Base-by-base conservation (phyloP, 2,888 invertebrate genomes). In the Pilophorus perplexus region DNA sequence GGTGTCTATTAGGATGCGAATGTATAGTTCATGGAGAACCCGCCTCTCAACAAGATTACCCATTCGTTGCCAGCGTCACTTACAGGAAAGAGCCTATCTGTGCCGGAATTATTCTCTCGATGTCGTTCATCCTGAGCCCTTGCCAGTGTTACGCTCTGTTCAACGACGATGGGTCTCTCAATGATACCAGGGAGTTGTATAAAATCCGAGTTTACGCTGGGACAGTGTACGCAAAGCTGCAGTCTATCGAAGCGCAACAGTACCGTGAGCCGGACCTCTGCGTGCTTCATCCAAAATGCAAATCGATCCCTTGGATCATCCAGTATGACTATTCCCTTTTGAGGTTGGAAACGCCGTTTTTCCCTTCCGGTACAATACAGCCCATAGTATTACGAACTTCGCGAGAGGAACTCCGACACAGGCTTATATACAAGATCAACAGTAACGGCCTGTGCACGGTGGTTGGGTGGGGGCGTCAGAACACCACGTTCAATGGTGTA, bases 211-310 rank as follows among this genome's bases (percentile, higher is more conserved):
- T 46, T 2, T 46, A 25, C 14, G 46, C 46, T 23, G 46, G 46
- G 8, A 20, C 46, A 20, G 3, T 12, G 22, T 46, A 20, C 23
- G 22, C 46, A 3, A 20, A 46, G 42, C 23, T 46, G 12, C 20
- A 46, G 46, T 12, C 46, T 22, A 25, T 25, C 14, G 46, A 46
- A 46, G 14, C 22, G 22, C 46, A 46, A 25, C 46, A 46, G 23
- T n/a, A 46, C 46, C 46, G 46, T 4, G 46, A 14, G 2, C 46
- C 46, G 14, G 46, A 46, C 46, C 25, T 46, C n/a, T 25, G 22
- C 3, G 10, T 46, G 12, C 46, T 46, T 6, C 46, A 46, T 12
- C 46, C 46, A 3, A 12, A n/a, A 8, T 46, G 46, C 23, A 22
- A 14, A 22, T 8, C 12, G 23, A n/a, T 8, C n/a, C 23, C 22